Conservation (phyloP, 2,797 vertebrate species). For the Hippopotamyrus pictus region DNA sequence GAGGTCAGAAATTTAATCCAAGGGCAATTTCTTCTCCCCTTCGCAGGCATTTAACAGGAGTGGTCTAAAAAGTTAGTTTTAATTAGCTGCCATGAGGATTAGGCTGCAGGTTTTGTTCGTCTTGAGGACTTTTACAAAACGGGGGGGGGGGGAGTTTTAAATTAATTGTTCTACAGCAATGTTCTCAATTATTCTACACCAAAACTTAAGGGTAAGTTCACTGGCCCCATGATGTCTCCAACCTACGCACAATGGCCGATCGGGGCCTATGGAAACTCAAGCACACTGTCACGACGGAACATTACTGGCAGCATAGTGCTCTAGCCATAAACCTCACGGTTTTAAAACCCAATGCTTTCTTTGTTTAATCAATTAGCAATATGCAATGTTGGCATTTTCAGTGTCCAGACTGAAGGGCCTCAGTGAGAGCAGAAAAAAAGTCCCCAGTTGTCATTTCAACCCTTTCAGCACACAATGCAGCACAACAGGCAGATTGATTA, state of each 20-base stretch:
- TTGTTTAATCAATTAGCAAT: not conserved
- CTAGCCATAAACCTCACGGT: not conserved
- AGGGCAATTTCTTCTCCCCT: not conserved
- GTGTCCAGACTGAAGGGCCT: not conserved
- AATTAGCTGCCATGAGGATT: not conserved
- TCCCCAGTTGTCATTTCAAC: not conserved
- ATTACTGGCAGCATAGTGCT: not conserved
- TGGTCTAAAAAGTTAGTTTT: slow-evolving; percentile 4
- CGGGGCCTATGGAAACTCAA: not conserved
- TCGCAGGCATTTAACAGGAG: not conserved
- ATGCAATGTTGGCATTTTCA: not conserved
- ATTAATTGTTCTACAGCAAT: not conserved
- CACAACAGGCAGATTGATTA: not conserved
- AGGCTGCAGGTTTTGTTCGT: not conserved
- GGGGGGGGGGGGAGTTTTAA: not conserved
- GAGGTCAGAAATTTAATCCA: slow-evolving; percentile 5
- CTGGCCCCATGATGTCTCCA: not conserved
- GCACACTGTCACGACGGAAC: not conserved
- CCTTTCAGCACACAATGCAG: not conserved
- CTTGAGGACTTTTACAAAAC: not conserved
- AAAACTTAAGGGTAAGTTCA: not conserved
- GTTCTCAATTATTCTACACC: not conserved
- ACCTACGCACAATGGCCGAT: not conserved
- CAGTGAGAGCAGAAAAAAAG: not conserved
- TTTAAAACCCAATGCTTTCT: not conserved